phyloP scores from a whole-genome alignment of 1,140 invertebrate species.

The Drosophila pruinosa region DNA sequence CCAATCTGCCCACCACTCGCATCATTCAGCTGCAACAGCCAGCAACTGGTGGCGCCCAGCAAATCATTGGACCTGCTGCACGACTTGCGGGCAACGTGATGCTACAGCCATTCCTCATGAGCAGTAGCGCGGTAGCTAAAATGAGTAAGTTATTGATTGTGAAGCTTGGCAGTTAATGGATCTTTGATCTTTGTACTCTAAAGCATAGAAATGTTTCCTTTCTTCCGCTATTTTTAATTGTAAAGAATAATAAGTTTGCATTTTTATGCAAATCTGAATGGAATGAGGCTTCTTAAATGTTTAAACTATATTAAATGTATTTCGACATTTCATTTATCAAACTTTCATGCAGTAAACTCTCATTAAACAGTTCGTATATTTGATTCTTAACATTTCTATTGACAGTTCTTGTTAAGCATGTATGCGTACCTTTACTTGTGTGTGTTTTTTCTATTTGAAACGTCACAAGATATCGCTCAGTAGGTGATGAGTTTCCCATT shows the following conservation, averaged over 20 bases:
- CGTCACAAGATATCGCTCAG: not conserved
- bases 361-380: not conserved
- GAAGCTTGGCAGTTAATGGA: no score
- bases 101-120: constrained; percentile 79
- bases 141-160: constrained; percentile 57
- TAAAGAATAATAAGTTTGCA: no score
- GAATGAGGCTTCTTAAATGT: no score
- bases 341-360: not conserved
- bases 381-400: not conserved
- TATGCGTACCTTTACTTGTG: not conserved
- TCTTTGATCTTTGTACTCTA: no score
- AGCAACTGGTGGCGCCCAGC: constrained; percentile 61
- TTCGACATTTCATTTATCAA: no score
- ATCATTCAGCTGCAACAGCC: constrained; percentile 81
- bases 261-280: no score
- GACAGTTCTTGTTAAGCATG: not conserved
- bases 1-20: constrained; percentile 72
- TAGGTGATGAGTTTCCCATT: not conserved
- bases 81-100: constrained; percentile 75
- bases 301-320: no score
- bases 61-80: constrained; percentile 68
- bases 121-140: constrained; percentile 67
- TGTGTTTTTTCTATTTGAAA: not conserved
- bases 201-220: no score
- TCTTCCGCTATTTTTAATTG: no score